Conservation (phyloP, 2,113 vertebrate genomes). For the Catharus minimus region DNA sequence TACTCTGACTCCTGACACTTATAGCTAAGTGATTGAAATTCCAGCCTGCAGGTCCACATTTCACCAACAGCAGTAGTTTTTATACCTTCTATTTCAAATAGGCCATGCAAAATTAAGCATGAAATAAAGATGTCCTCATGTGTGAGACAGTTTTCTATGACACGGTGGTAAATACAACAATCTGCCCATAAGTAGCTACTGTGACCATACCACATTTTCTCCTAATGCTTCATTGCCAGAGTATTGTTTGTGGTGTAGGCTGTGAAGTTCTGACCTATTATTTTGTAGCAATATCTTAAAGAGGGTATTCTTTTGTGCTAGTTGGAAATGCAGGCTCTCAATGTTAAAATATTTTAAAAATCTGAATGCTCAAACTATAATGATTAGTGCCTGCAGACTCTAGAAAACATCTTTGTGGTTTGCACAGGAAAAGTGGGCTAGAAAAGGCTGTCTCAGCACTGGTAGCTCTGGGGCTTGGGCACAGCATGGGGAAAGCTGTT, state of each 20-base stretch:
- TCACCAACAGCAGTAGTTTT: neutral
- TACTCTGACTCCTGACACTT: neutral
- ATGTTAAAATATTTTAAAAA: neutral
- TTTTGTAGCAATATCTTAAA: neutral
- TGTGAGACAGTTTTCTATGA: neutral
- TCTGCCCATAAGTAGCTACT: neutral
- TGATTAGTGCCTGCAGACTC: neutral
- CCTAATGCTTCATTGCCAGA: neutral
- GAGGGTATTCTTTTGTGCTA: neutral
- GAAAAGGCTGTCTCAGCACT: neutral
- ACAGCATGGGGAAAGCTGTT: accelerated
- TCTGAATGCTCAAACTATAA: neutral
- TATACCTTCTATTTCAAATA: neutral
- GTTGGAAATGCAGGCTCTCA: neutral
- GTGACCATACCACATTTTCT: neutral
- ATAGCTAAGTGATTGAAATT: neutral
- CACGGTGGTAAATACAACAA: neutral
- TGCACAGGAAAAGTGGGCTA: neutral
- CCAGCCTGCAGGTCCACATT: neutral
- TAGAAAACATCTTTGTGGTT: conserved; percentile 24
- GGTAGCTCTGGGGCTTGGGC: neutral
- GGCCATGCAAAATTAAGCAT: neutral
- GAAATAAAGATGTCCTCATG: neutral
- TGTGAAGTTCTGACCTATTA: neutral
- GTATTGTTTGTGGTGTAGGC: neutral